phyloP scores from a whole-genome alignment of 2,797 vertebrate species.

The Pseudotriccus pelzelni region DNA sequence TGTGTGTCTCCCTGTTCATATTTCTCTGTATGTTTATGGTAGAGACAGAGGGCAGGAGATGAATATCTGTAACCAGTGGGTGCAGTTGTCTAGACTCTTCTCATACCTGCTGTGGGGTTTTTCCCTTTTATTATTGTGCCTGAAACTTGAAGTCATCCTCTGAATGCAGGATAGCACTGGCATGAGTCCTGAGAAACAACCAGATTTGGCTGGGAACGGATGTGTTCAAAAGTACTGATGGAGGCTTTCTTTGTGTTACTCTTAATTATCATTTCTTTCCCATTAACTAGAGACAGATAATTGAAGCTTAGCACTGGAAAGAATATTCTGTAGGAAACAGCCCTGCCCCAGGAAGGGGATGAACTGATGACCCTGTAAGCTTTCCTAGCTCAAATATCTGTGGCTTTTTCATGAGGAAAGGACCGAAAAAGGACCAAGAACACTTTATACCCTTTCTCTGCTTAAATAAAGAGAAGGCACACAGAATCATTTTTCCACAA shows the following conservation, averaged over 20 bases:
- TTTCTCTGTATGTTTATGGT: neutral
- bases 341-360: neutral
- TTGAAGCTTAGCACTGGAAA: constrained; percentile 40
- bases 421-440: neutral
- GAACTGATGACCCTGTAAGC: constrained; percentile 22
- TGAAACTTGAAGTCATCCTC: constrained; percentile 26
- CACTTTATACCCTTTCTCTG: neutral
- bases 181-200: constrained; percentile 35
- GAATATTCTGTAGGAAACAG: constrained; percentile 32
- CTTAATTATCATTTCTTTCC: constrained; percentile 63
- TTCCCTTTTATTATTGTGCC: neutral
- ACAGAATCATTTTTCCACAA: constrained; percentile 10
- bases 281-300: constrained; percentile 57
- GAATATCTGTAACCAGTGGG: neutral
- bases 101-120: neutral
- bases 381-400: constrained; percentile 46
- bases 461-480: constrained; percentile 18
- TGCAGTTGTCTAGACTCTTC: constrained; percentile 1
- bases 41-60: neutral
- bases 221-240: constrained; percentile 6
- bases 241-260: constrained; percentile 48
- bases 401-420: constrained; percentile 20
- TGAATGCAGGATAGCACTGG: constrained; percentile 11
- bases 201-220: constrained; percentile 23
- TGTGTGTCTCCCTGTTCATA: neutral